Percentiles rank a stretch among this genome's conserved stretches.
These are phyloP conservation scores for Alcis repandata DNA, from an alignment of 2,888 invertebrate species.

Conservation along the genomic window DNA sequence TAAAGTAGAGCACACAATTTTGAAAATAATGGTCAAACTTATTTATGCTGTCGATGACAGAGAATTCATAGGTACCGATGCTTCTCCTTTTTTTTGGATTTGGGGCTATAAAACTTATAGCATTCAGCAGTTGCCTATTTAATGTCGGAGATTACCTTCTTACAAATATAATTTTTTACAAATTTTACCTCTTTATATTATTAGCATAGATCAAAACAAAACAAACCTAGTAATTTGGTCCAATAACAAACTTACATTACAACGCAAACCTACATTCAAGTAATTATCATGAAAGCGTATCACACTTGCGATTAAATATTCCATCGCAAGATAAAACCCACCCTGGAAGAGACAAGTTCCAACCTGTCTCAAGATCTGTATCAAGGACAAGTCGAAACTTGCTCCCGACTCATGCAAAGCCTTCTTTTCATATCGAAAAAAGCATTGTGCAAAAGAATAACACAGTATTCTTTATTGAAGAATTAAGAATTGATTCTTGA, in stretches of 20 bases:
- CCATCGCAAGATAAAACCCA: slow-evolving; percentile 25
- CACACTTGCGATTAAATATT: slow-evolving; percentile 19
- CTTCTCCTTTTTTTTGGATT: no score
- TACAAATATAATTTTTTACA: no score
- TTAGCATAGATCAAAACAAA: no score
- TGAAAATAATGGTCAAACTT: no score
- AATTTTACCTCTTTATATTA: no score
- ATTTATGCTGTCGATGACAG: no score
- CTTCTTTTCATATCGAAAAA: slow-evolving; percentile 48
- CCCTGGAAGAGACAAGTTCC: slow-evolving; percentile 61
- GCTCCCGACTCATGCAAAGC: slow-evolving; percentile 47
- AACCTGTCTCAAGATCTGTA: slow-evolving; percentile 67
- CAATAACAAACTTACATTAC: neutral
- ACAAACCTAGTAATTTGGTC: neutral
- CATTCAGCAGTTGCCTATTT: no score
- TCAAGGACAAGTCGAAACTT: slow-evolving; percentile 64
- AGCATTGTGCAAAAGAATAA: slow-evolving; percentile 45
- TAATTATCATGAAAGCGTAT: slow-evolving; percentile 8
- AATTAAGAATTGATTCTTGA: slow-evolving; percentile 43
- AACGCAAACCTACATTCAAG: neutral
- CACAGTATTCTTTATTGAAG: slow-evolving; percentile 19
- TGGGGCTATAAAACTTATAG: no score
- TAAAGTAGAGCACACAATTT: no score
- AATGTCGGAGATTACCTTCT: no score
- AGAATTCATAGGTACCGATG: no score